Conservation (phyloP, 2,113 vertebrate species). For the Syngnathus scovelli region DNA sequence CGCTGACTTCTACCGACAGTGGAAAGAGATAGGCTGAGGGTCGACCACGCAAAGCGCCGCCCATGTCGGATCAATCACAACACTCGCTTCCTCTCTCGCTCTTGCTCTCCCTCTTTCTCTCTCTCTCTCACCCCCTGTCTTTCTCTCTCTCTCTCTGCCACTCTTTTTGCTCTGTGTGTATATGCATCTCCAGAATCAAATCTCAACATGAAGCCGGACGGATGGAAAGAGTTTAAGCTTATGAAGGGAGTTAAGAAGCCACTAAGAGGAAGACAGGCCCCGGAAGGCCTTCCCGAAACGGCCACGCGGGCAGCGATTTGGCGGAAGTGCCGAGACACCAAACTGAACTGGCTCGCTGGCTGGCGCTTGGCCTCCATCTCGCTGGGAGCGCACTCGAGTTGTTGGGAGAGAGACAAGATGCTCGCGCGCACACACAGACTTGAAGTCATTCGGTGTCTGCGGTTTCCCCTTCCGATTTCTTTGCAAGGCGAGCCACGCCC, state of each 20-base stretch:
- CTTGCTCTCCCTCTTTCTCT: conserved; percentile 44
- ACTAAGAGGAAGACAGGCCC: conserved; percentile 22
- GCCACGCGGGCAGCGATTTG: conserved; percentile 15
- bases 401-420: neutral
- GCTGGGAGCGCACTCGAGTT: neutral
- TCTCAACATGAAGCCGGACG: conserved; percentile 43
- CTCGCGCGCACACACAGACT: neutral
- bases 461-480: neutral
- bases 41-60: conserved; percentile 30
- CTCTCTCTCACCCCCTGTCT: conserved; percentile 16
- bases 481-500: neutral
- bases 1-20: conserved; percentile 93
- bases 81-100: conserved; percentile 69
- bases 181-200: conserved; percentile 58
- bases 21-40: conserved; percentile 97
- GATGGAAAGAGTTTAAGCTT: conserved; percentile 42
- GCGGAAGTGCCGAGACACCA: conserved; percentile 31
- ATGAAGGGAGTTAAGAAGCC: conserved; percentile 27
- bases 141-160: conserved; percentile 58
- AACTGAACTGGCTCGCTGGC: neutral
- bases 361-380: conserved; percentile 12
- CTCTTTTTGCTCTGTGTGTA: no score
- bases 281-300: neutral
- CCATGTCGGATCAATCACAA: conserved; percentile 70
- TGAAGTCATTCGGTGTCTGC: neutral